Percentiles rank a stretch among this genome's conserved stretches.
These are phyloP conservation scores for Coptodon bakossiorum DNA, from an alignment of 2,113 vertebrate species.

Conservation along the genomic window DNA sequence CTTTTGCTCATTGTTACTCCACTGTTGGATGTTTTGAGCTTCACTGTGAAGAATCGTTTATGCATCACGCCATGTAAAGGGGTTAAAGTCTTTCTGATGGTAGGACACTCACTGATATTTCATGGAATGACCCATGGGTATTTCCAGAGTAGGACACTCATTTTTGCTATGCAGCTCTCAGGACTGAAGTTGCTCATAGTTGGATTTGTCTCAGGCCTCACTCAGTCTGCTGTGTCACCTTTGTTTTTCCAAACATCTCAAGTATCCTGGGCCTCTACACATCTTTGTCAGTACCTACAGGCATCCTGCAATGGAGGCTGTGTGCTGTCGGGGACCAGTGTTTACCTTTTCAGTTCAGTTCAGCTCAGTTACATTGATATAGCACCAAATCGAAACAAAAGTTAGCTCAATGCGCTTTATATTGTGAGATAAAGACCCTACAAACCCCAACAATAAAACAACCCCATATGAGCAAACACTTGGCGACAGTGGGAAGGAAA, in stretches of 20 bases:
- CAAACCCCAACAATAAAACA: background rate
- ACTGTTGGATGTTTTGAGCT: background rate
- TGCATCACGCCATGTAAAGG: background rate
- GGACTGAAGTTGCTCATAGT: background rate
- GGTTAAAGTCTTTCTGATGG: background rate
- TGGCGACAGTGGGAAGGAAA: background rate
- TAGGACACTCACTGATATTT: background rate
- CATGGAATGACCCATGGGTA: background rate
- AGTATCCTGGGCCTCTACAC: background rate
- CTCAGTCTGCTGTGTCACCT: background rate
- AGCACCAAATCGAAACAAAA: background rate
- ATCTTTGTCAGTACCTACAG: background rate
- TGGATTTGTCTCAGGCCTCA: background rate
- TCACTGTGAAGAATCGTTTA: background rate
- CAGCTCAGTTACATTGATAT: background rate
- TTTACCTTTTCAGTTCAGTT: background rate
- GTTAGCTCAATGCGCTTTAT: background rate
- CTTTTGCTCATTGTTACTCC: background rate
- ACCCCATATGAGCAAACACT: background rate
- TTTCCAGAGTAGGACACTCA: background rate
- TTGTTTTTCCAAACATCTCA: background rate
- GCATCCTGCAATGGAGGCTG: background rate
- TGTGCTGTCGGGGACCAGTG: background rate
- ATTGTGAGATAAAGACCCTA: background rate
- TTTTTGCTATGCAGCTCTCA: background rate